These are phyloP conservation scores for Scrobipalpa costella DNA, from an alignment of 2,888 invertebrate genomes.

Conservation along the genomic window DNA sequence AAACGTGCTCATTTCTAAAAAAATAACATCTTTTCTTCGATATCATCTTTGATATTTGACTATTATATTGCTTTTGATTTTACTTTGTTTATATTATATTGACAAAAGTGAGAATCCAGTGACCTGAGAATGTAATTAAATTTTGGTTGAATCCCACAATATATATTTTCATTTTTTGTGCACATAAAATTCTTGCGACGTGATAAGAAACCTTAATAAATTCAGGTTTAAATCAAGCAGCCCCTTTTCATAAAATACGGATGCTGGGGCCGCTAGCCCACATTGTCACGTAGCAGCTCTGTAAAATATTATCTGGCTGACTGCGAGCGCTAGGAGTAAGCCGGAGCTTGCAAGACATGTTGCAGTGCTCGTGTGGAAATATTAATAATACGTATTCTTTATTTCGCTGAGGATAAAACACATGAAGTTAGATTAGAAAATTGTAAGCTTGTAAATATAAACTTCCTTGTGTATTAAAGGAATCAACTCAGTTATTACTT, in stretches of 20 bases:
- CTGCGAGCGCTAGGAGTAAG: conserved; percentile 17
- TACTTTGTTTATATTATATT: background rate
- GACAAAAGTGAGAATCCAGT: background rate
- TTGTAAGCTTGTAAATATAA: background rate
- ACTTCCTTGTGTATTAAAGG: no score
- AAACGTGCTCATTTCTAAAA: no score
- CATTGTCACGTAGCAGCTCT: conserved; percentile 22
- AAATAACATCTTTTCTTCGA: no score
- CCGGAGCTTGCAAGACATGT: conserved; percentile 17
- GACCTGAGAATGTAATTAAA: background rate
- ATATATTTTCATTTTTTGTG: background rate
- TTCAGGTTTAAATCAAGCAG: conserved; percentile 12
- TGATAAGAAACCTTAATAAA: conserved; percentile 6
- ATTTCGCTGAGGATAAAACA: no score
- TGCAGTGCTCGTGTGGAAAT: conserved; percentile 16
- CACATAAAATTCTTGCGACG: background rate
- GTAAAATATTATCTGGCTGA: conserved; percentile 24
- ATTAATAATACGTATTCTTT: conserved; percentile 10
- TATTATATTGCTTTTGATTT: no score
- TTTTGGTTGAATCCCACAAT: background rate
- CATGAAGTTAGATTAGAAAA: background rate
- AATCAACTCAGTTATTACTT: no score
- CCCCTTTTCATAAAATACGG: conserved; percentile 14
- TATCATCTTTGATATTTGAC: no score
- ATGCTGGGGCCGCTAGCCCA: conserved; percentile 12